Base-by-base conservation (phyloP, 2,888 invertebrate genomes). In the Rhamphomyia laevipes region DNA sequence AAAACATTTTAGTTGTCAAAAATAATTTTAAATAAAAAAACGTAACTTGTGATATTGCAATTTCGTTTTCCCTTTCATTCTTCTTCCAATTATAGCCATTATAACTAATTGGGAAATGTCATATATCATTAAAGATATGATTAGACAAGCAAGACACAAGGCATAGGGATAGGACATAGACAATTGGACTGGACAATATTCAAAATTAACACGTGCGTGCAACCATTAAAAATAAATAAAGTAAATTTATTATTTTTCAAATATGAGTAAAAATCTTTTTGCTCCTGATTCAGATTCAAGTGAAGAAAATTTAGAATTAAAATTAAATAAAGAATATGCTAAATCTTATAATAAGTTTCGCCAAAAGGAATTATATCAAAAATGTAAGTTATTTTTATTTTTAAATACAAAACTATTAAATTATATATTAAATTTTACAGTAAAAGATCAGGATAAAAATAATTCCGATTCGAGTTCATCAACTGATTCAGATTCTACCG, bases 321-420 rank as follows among this genome's bases (percentile, higher is more conserved):
- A 77, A 64, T 82, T 84, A 21, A 84, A 90, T 65, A 79, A 81
- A 62, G 78, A 79, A 47, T 94, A 90, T 68, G 93, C 94, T 0
- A 82, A 84, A 57, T 81, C 79, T 56, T 94, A 93, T 63, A 81
- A 91, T 63, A 75, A 71, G 51, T 88, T 90, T 82, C 77, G 93
- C 46, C 81, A 84, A 61, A 88, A 87, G 62, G 94, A 94, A 68
- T 85, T 91, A 66, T 69, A 87, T 17, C 83, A 91, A 62, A 87
- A 84, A 73, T 70, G 87, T 87, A 74, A 73, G 76, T 17, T 17
- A 44, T 7, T 43, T 17, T 51, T 43, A 16, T 21, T 2, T 6
- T 6, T n/a, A 17, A 11, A 7, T 17, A 30, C 6, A 16, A 18
- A 42, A 44, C 38, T 16, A 10, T 31, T 38, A 42, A 44, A 11